These are phyloP conservation scores for Megalonaias nervosa DNA, from an alignment of 1,140 invertebrate species.

Conservation along the genomic window DNA sequence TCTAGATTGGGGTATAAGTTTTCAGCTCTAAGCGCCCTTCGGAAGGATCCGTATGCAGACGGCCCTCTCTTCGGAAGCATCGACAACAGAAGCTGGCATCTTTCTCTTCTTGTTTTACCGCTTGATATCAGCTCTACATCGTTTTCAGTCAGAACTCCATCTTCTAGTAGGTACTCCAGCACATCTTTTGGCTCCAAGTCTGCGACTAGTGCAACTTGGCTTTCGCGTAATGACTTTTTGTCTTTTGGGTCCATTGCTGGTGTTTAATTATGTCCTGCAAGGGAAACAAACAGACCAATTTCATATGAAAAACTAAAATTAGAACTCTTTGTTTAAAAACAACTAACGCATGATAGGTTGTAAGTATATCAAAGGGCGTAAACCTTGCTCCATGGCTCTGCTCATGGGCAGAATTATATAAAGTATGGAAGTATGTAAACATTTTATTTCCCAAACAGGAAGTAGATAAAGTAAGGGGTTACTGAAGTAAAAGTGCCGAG, in stretches of 20 bases:
- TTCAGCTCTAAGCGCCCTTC: constrained; percentile 17
- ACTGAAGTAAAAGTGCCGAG: too few relatives aligned
- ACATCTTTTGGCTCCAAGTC: constrained; percentile 29
- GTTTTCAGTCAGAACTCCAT: constrained; percentile 34
- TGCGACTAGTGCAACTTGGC: constrained; percentile 17
- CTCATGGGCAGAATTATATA: too few relatives aligned
- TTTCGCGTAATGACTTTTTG: constrained; percentile 2
- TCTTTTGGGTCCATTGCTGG: constrained; percentile 13
- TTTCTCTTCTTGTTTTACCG: constrained; percentile 26
- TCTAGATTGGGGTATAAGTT: constrained; percentile 16
- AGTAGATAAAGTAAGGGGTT: too few relatives aligned
- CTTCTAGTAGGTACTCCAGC: constrained; percentile 24
- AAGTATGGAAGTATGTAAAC: too few relatives aligned
- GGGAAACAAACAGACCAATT: too few relatives aligned
- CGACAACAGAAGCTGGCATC: constrained; percentile 16
- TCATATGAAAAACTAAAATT: too few relatives aligned
- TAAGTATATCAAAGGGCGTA: too few relatives aligned
- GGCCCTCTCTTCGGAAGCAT: constrained; percentile 25
- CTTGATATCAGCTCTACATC: constrained; percentile 24
- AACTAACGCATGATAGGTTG: too few relatives aligned
- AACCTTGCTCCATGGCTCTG: too few relatives aligned
- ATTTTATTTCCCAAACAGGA: too few relatives aligned
- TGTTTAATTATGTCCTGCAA: too few relatives aligned
- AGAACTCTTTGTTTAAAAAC: too few relatives aligned
- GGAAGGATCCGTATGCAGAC: constrained; percentile 32